Evolutionary conservation across 2,888 invertebrate genomes (phyloP).

Genomic region (Augochlorella aurata): DNA sequence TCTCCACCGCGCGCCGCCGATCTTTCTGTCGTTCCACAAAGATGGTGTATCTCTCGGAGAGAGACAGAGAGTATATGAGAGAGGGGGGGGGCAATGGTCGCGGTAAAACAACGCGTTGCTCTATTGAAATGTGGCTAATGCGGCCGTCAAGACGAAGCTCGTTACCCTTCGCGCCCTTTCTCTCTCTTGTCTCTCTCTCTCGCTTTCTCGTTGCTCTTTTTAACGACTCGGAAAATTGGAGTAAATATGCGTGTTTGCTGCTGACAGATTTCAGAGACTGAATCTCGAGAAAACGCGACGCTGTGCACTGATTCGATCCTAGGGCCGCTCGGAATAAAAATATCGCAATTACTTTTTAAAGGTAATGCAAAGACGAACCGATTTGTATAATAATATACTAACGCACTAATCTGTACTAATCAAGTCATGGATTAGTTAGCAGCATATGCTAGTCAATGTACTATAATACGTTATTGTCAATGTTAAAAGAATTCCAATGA

Average conservation of each 20-base stretch:
- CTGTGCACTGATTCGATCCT: no score
- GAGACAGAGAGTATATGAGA: background rate
- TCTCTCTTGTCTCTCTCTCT: background rate
- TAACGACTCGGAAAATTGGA: conserved; percentile 25
- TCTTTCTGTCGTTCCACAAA: background rate
- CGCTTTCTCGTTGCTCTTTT: background rate
- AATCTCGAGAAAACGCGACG: conserved; percentile 3
- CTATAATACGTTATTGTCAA: no score
- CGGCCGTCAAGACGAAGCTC: conserved; percentile 38
- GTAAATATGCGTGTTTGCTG: conserved; percentile 30
- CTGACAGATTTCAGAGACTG: background rate
- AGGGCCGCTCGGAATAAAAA: no score
- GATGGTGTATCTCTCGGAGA: background rate
- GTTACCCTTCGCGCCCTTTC: conserved; percentile 21
- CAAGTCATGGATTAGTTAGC: no score
- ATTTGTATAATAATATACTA: no score
- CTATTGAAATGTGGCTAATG: conserved; percentile 48
- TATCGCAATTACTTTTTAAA: no score
- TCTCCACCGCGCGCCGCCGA: conserved; percentile 6
- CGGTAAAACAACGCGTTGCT: conserved; percentile 32
- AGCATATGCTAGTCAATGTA: no score
- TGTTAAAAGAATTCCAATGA: no score
- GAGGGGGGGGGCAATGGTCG: conserved; percentile 24
- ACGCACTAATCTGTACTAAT: no score
- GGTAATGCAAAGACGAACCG: no score